Conservation (phyloP, 1,140 invertebrate species). For the Meloidogyne hapla region DNA sequence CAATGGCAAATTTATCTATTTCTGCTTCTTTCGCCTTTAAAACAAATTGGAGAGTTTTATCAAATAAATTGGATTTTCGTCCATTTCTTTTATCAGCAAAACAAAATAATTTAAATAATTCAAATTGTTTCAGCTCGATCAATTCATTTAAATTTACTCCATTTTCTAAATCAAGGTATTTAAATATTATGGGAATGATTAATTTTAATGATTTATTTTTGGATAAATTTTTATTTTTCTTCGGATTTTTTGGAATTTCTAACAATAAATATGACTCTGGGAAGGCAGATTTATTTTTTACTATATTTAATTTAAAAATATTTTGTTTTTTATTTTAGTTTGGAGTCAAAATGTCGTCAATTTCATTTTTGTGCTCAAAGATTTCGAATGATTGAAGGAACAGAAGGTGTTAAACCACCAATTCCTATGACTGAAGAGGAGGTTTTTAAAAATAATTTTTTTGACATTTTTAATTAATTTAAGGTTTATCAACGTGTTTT, state of each 20-base stretch:
- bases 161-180: background rate
- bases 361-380: background rate
- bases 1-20: background rate
- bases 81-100: background rate
- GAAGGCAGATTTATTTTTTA: too few species aligned
- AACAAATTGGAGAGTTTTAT: background rate
- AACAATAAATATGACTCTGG: too few species aligned
- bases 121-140: background rate
- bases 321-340: background rate
- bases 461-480: too few species aligned
- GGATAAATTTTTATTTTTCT: too few species aligned
- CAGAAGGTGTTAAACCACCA: background rate
- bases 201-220: too few species aligned
- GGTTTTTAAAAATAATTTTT: slow-evolving; percentile 18
- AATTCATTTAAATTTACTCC: background rate
- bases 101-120: background rate
- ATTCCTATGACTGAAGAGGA: background rate
- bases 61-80: background rate
- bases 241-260: too few species aligned
- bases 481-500: slow-evolving; percentile 60
- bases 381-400: background rate
- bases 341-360: background rate
- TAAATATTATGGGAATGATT: too few species aligned
- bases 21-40: background rate
- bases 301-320: background rate